Percentiles rank a stretch among this genome's conserved stretches.
These are phyloP conservation scores for Phengaris alcon DNA, from an alignment of 2,888 invertebrate genomes.

Conservation along the genomic window DNA sequence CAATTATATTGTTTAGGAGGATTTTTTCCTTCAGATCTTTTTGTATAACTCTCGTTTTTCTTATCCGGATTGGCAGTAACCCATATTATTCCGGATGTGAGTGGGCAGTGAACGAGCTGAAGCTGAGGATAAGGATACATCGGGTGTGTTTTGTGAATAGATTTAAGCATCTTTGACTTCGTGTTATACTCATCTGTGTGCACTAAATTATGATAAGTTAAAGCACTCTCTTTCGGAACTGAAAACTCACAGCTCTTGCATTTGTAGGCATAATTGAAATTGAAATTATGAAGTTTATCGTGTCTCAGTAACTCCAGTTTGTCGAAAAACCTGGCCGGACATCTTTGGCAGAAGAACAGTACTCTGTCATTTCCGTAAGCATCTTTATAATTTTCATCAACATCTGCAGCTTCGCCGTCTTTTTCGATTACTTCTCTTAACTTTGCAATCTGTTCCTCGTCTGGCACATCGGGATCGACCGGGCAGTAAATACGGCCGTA, in stretches of 20 bases:
- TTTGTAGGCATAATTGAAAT: slow-evolving; percentile 80
- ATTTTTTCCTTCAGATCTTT: slow-evolving; percentile 56
- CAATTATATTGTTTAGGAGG: slow-evolving; percentile 73
- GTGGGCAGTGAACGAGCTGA: slow-evolving; percentile 59
- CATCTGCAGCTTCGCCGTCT: background rate
- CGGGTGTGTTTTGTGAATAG: slow-evolving; percentile 81
- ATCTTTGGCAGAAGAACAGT: slow-evolving; percentile 87
- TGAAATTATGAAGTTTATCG: slow-evolving; percentile 82
- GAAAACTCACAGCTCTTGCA: slow-evolving; percentile 90
- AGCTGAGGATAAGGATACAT: slow-evolving; percentile 82
- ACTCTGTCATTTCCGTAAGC: slow-evolving; percentile 50
- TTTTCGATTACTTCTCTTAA: slow-evolving; percentile 61
- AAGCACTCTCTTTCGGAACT: slow-evolving; percentile 83
- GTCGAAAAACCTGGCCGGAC: slow-evolving; percentile 90
- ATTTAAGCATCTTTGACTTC: slow-evolving; percentile 84
- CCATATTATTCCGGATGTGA: slow-evolving; percentile 66
- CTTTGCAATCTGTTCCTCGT: slow-evolving; percentile 82
- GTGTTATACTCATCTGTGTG: slow-evolving; percentile 90
- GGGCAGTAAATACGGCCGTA: slow-evolving; percentile 85
- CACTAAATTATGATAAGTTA: slow-evolving; percentile 84
- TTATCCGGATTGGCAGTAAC: slow-evolving; percentile 58
- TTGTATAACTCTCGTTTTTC: slow-evolving; percentile 47
- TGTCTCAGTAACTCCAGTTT: slow-evolving; percentile 87
- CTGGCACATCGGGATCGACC: slow-evolving; percentile 82
- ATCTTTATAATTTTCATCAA: slow-evolving; percentile 46